Evolutionary conservation across 2,888 invertebrate species (phyloP), one percentile per base, ranked within the genome.

Genomic region (Lasioglossum oenotherae): DNA sequence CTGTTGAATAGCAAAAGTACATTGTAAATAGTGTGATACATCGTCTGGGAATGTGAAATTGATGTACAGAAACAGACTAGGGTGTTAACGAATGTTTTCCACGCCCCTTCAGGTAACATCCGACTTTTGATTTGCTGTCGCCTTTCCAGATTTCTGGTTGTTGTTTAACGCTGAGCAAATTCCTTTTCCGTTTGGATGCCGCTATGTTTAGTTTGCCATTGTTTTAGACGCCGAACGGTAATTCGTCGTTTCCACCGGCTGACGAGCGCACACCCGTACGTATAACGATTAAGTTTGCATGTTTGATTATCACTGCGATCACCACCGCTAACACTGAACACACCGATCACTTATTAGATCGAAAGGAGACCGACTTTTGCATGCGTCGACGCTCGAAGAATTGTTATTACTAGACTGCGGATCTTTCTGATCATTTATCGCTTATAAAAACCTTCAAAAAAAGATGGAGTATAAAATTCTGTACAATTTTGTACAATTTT

Each of bases 231-330:
- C 92, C 91, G 93, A 84, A 86, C 84, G 85, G 90, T 86, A 88
- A 89, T 87, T 81, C 89, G 81, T 88, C 92, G 89, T 78, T 95
- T 96, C 96, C 96, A 96, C 90, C 92, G 57, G 96, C 96, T 96
- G 95, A 96, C 96, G 97, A 97, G 95, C 96, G 95, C 93, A 96
- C 96, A 92, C 97, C 97, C 96, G 97, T 97, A 97, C 96, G 97
- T 97, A 97, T 96, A 85, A 74, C 71, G 78, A 84, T 89, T 88
- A 80, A 87, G 82, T 91, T 86, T 84, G 88, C 87, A 89, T 75
- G 85, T 71, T 83, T 83, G 46, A 83, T 84, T 87, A 72, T 74
- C 78, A 23, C 44, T 78, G 53, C 73, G 14, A 53, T 53, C 72
- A 74, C 35, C 27, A 19, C 27, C 57, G 44, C 77, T 57, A 38